Evolutionary conservation across 2,888 invertebrate genomes (phyloP), one percentile per base, ranked within the genome.

Genomic region (Nemotelus pantherinus): DNA sequence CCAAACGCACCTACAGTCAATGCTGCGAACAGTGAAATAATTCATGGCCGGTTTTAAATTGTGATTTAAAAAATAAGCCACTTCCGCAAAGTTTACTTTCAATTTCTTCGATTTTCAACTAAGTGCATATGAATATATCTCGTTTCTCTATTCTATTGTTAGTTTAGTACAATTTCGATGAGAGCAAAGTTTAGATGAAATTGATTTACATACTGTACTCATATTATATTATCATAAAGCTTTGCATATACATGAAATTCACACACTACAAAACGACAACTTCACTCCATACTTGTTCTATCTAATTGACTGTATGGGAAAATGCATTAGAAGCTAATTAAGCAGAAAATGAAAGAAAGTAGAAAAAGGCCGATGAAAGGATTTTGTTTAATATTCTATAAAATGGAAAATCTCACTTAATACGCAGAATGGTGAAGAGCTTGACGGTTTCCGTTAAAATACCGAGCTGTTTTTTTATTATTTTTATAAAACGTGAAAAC

Each of bases 321-420:
- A 75, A 71, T 77, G 72, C 76, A 79, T 79, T 79, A 71, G 77
- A 67, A 79, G 77, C 79, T 79, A 79, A 79, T 79, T 79, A 79
- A 77, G 75, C 72, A 77, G 77, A 79, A 76, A 79, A 79, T 79
- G 65, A 77, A 79, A 77, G 77, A 77, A 79, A 79, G 63, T 63
- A 77, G 77, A 78, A 67, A 25, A 53, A 78, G 76, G 55, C 72
- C 50, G 55, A 78, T 72, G 72, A 72, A 71, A 55, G 71, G 76
- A 57, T 76, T 75, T 25, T 25, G 25, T 25, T 57, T 68, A 75
- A 58, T 71, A 70, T 70, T 78, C 65, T 78, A 57, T 65, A 76
- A 77, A 78, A 72, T 70, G 77, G 64, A 77, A 25, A 78, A 64
- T 78, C 75, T 74, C 67, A 74, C 74, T 74, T 63, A 74, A 74